These are phyloP conservation scores for Chrysolina oricalcia DNA, from an alignment of 2,888 invertebrate genomes.

Conservation along the genomic window DNA sequence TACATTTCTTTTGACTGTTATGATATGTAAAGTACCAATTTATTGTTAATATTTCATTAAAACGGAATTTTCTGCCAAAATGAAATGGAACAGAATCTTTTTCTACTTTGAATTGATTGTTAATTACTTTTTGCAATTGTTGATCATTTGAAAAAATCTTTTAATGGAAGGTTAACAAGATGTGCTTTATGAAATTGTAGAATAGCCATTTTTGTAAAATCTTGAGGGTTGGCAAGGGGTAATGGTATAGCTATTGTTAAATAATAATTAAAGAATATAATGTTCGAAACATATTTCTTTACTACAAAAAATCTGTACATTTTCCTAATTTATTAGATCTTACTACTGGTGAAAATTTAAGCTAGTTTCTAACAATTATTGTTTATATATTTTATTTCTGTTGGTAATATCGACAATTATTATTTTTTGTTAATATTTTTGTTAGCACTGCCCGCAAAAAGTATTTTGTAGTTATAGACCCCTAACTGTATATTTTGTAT, in stretches of 20 bases:
- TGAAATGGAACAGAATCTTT: neutral
- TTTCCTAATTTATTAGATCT: constrained; percentile 65
- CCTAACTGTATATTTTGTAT: constrained; percentile 58
- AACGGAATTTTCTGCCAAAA: neutral
- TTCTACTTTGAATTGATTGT: neutral
- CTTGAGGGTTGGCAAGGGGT: constrained; percentile 65
- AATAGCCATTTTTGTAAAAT: constrained; percentile 63
- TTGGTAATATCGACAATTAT: constrained; percentile 61
- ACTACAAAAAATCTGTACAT: constrained; percentile 64
- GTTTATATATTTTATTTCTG: constrained; percentile 66
- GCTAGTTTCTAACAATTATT: constrained; percentile 64
- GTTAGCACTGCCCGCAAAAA: constrained; percentile 55
- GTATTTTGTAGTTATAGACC: constrained; percentile 57
- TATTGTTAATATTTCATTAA: constrained; percentile 34
- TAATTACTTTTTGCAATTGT: neutral
- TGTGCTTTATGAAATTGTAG: constrained; percentile 57
- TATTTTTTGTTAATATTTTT: constrained; percentile 65
- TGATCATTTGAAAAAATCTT: constrained; percentile 21
- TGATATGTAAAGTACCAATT: constrained; percentile 51
- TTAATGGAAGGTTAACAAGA: constrained; percentile 64
- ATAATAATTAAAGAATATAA: constrained; percentile 60
- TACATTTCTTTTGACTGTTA: constrained; percentile 64
- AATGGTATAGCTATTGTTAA: constrained; percentile 64
- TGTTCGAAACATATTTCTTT: constrained; percentile 64
- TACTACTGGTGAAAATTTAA: constrained; percentile 65